Evolutionary conservation across 2,888 invertebrate genomes (phyloP).

Genomic region (Campaea margaritaria): DNA sequence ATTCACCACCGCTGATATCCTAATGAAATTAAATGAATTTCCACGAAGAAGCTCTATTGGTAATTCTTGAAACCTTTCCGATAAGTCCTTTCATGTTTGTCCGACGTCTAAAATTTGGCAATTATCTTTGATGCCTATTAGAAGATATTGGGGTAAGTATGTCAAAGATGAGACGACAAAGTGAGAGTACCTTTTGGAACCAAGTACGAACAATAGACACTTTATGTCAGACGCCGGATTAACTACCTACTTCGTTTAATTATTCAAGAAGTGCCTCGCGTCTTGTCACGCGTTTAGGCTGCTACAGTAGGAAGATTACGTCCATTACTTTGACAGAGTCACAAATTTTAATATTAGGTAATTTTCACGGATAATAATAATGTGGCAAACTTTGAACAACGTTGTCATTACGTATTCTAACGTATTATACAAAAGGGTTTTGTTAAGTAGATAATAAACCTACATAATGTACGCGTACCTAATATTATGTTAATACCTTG

Average conservation of each 20-base stretch:
- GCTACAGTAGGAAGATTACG: slow-evolving; percentile 17
- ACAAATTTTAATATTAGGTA: slow-evolving; percentile 14
- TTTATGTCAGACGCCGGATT: slow-evolving; percentile 13
- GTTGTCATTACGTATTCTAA: slow-evolving; percentile 3
- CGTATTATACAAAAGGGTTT: not conserved
- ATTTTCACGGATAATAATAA: slow-evolving; percentile 10
- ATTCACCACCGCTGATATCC: slow-evolving; percentile 13
- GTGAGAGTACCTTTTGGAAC: not conserved
- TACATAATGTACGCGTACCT: not conserved
- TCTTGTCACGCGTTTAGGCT: slow-evolving; percentile 19
- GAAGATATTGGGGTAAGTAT: not conserved
- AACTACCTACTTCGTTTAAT: slow-evolving; percentile 27
- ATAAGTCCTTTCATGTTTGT: slow-evolving; percentile 1
- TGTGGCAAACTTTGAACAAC: slow-evolving; percentile 6
- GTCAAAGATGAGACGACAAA: slow-evolving; percentile 6
- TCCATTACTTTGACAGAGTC: slow-evolving; percentile 20
- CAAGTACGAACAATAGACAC: slow-evolving; percentile 18
- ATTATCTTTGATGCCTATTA: not conserved
- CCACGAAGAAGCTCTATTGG: slow-evolving; percentile 8
- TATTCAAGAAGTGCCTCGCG: slow-evolving; percentile 27
- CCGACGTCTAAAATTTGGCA: not conserved
- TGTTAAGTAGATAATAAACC: not conserved
- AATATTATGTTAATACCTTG: not conserved
- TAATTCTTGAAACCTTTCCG: slow-evolving; percentile 9
- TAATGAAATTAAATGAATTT: slow-evolving; percentile 23